Conservation (phyloP, 2,888 invertebrate species). For the Coremacera marginata region DNA sequence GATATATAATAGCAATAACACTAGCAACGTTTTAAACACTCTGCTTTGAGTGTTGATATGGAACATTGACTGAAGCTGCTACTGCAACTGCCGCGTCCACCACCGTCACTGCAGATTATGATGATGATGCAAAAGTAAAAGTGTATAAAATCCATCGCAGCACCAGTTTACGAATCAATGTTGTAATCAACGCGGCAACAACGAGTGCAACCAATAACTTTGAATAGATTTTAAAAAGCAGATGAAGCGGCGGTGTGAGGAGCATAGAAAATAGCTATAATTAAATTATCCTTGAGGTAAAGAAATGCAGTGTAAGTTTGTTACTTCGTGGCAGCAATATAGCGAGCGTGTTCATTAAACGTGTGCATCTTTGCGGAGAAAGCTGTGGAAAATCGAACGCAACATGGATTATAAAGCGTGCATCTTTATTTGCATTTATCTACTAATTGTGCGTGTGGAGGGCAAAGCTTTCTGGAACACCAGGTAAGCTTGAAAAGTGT, state of each 20-base stretch:
- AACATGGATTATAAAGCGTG: background rate
- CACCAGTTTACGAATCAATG: slow-evolving; percentile 35
- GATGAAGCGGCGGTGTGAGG: background rate
- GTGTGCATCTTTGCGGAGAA: slow-evolving; percentile 37
- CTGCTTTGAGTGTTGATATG: slow-evolving; percentile 14
- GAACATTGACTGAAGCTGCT: slow-evolving; percentile 16
- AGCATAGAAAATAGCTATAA: background rate
- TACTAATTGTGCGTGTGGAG: slow-evolving; percentile 8
- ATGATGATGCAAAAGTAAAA: slow-evolving; percentile 24
- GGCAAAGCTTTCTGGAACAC: background rate
- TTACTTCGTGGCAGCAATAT: background rate
- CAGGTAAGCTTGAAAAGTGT: background rate
- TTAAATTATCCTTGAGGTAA: slow-evolving; percentile 15
- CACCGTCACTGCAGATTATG: background rate
- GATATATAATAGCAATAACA: background rate
- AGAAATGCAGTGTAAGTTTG: slow-evolving; percentile 46
- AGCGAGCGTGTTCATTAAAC: background rate
- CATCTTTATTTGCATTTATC: background rate
- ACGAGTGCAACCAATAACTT: slow-evolving; percentile 24
- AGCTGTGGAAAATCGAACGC: slow-evolving; percentile 32
- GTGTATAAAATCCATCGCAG: slow-evolving; percentile 41
- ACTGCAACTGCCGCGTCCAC: background rate
- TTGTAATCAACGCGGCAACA: slow-evolving; percentile 33
- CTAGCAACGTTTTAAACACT: background rate
- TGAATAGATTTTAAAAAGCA: background rate